Evolutionary conservation across 2,888 invertebrate genomes (phyloP), one percentile per base, ranked within the genome.

Genomic region (Metopia argyrocephala): DNA sequence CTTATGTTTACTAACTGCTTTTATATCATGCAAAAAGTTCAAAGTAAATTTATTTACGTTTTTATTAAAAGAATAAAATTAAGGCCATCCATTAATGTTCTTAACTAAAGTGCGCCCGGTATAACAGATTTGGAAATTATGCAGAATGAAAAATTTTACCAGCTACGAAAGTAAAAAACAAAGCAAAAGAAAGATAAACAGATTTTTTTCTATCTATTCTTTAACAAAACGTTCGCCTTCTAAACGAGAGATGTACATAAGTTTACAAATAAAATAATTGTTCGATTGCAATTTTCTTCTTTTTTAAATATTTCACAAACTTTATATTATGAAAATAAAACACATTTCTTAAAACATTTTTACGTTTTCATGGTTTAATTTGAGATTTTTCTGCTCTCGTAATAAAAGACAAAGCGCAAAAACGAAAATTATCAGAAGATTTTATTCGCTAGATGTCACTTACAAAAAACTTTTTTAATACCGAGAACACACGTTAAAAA

Each of bases 121-220:
- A 64, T 52, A 28, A 12, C 64, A 46, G 31, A 31, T 48, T 5
- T 52, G 12, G 25, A 9, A 69, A 18, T 61, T 57, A 57, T 61
- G 5, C 21, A 2, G 6, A 46, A 61, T 23, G 56, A 70, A 59
- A n/a, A 54, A 70, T 71, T 71, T 23, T 48, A 23, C 62, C 57
- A 69, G 50, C 64, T 62, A 68, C 65, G 78, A 80, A 76, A 31
- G 31, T 50, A 25, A 23, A 79, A 48, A 23, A 57, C 64, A 75
- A 75, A 75, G 75, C 46, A 70, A 73, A 5, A 56, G 31, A 48
- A 65, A 75, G 61, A 54, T 65, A 74, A 57, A 54, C 46, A 48
- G 45, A 27, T 54, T 62, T n/a, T 62, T 18, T 79, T 28, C 45
- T 31, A 9, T 31, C 66, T 66, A 48, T 68, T 62, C 50, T 68